These are phyloP conservation scores for Luperina testacea DNA, from an alignment of 2,888 invertebrate species.

Conservation along the genomic window DNA sequence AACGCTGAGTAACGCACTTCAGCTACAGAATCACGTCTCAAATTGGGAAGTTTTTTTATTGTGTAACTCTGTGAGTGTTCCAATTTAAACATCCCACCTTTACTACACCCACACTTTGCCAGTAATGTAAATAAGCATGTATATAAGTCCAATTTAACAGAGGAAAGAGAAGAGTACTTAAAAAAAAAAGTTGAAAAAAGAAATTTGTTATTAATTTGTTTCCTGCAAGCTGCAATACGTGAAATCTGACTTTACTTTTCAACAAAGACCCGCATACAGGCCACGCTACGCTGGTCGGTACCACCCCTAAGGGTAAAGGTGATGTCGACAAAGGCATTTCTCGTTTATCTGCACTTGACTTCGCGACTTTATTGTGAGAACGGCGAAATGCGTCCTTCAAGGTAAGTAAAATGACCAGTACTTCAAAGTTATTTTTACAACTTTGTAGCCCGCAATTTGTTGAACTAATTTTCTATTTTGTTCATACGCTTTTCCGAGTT, in stretches of 20 bases:
- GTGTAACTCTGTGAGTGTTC: neutral
- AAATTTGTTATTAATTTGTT: neutral
- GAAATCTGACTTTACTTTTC: neutral
- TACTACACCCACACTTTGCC: neutral
- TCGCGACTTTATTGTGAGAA: constrained; percentile 54
- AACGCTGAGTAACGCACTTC: constrained; percentile 1
- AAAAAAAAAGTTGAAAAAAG: neutral
- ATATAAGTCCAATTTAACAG: neutral
- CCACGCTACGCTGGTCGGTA: constrained; percentile 18
- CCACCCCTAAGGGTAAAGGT: constrained; percentile 44
- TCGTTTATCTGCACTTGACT: constrained; percentile 61
- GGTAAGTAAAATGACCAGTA: constrained; percentile 35
- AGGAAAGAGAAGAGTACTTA: neutral
- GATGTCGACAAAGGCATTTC: constrained; percentile 53
- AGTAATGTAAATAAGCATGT: too few relatives aligned
- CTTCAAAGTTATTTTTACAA: constrained; percentile 39
- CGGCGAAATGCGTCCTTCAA: constrained; percentile 39
- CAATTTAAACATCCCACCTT: neutral
- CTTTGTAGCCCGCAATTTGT: neutral
- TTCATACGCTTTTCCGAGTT: neutral
- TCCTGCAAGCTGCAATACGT: neutral
- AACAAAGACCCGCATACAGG: neutral
- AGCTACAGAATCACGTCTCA: neutral
- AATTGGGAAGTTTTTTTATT: neutral
- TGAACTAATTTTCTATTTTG: neutral